Base-by-base conservation (phyloP, 2,888 invertebrate genomes). In the Macrophya annulata region DNA sequence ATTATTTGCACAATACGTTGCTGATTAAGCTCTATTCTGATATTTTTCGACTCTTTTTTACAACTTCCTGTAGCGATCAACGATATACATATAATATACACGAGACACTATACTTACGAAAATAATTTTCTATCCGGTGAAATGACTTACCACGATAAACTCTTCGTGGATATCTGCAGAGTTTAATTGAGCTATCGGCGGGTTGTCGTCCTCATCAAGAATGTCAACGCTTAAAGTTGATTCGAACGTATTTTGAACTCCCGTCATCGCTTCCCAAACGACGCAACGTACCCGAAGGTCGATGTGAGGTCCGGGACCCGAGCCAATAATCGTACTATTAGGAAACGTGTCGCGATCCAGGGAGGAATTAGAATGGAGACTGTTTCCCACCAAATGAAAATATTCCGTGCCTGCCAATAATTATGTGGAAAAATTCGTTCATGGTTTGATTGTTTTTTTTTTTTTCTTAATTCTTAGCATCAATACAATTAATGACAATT, bases 141-240 rank as follows among this genome's bases (percentile, higher is more conserved):
- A n/a, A 4, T 17, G 72, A 85, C 89, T 90, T 87, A 93, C 93
- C 89, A 87, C 87, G 4, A 86, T 87, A 77, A 93, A 93, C n/a
- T 92, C 92, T 8, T 88, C 84, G 43, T 88, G 88, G 71, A 94
- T 92, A 45, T 90, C 89, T n/a, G 94, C 86, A 51, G 87, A 91
- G 81, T 89, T 89, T 48, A 91, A 91, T 85, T 94, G 94, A 12
- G 92, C 89, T n/a, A 90, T 87, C 0, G 94, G 94, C 1, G 93
- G 93, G 91, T 94, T 94, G 87, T 94, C 94, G 87, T 94, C 93
- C 76, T 94, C 93, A 87, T 95, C 95, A 87, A 95, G 93, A 51
- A 96, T 89, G 4, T 94, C 93, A n/a, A 96, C 91, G 71, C 92
- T 90, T 9, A 95, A 88, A 2, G 91, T 89, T 86, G 92, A 93